These are phyloP conservation scores for Hippocampus guttulatus DNA, from an alignment of 2,113 vertebrate species.

Conservation along the genomic window DNA sequence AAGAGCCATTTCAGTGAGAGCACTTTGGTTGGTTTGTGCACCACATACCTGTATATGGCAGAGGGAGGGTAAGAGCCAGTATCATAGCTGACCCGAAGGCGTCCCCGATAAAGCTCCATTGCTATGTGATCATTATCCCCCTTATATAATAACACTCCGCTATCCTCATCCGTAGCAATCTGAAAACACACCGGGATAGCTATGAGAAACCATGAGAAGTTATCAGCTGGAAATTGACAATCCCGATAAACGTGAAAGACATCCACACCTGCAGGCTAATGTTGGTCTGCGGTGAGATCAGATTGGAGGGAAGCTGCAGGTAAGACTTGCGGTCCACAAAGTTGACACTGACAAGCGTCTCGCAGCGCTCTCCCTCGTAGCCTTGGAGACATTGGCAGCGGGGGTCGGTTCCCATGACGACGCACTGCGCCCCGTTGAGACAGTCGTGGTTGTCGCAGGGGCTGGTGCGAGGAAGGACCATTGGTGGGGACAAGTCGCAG, in stretches of 20 bases:
- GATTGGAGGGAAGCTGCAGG: constrained; percentile 85
- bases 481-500: constrained; percentile 92
- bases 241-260: not conserved
- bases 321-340: constrained; percentile 92
- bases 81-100: constrained; percentile 94
- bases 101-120: constrained; percentile 89
- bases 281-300: constrained; percentile 83
- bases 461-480: constrained; percentile 95
- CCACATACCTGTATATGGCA: constrained; percentile 91
- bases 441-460: constrained; percentile 94
- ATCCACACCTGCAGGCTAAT: constrained; percentile 88
- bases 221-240: not conserved
- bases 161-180: constrained; percentile 97
- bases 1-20: not conserved
- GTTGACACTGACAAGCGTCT: constrained; percentile 91
- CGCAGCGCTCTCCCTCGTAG: constrained; percentile 89
- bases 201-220: not conserved
- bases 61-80: constrained; percentile 89
- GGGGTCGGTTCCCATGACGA: constrained; percentile 81
- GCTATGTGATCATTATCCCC: constrained; percentile 90
- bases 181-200: constrained; percentile 50
- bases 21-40: not conserved
- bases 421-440: constrained; percentile 91
- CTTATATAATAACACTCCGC: constrained; percentile 91
- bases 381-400: constrained; percentile 90